A percentile compares a stretch with the other conserved stretches of the same genome.
Conservation (phyloP, 2,113 vertebrate genomes). For the Urocolius indicus region DNA sequence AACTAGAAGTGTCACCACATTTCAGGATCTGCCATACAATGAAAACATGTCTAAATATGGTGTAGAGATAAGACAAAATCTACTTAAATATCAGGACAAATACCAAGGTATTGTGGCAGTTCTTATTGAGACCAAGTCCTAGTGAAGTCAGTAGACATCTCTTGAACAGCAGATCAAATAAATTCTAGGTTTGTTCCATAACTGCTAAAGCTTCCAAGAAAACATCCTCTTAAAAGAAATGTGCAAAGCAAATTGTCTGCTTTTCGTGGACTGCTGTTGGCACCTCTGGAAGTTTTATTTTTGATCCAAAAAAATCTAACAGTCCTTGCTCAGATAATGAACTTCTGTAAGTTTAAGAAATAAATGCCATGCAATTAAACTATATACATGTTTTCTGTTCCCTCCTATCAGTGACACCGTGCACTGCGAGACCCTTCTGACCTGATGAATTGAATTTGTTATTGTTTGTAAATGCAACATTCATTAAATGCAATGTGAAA, state of each 20-base stretch:
- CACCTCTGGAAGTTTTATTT: constrained; percentile 45
- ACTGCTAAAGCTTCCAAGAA: background rate
- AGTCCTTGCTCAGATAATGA: background rate
- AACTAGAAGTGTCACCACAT: background rate
- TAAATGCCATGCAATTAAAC: constrained; percentile 39
- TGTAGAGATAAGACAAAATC: background rate
- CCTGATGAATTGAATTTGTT: background rate
- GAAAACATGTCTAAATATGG: constrained; percentile 24
- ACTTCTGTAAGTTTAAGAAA: constrained; percentile 19
- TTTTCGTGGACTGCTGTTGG: background rate
- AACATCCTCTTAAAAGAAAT: background rate
- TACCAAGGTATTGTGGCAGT: background rate
- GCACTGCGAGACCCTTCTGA: constrained; percentile 19
- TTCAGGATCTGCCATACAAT: background rate
- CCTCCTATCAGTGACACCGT: background rate
- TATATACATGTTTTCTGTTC: constrained; percentile 10
- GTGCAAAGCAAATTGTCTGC: constrained; percentile 15
- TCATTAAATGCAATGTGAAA: constrained; percentile 35
- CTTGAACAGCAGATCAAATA: background rate
- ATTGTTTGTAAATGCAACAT: constrained; percentile 23
- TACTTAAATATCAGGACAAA: background rate
- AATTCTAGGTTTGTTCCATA: background rate
- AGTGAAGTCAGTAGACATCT: background rate
- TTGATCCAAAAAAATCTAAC: background rate
- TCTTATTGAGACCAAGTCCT: background rate